Evolutionary conservation across 2,113 vertebrate species (phyloP).

Genomic region (Choloepus hoffmanni): DNA sequence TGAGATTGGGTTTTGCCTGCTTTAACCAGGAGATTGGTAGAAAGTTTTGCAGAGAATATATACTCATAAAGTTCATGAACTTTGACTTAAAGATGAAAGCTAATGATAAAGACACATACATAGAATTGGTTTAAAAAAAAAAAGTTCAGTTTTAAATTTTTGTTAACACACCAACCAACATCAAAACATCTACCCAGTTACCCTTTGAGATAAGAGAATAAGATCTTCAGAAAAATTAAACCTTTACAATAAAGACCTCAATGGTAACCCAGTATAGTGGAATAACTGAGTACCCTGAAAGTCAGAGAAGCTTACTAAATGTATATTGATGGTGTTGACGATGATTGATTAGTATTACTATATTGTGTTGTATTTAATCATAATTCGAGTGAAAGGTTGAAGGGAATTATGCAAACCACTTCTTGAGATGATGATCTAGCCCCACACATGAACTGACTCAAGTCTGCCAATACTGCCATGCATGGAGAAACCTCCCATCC

Average conservation of each 20-base stretch:
- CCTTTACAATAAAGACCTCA: not conserved
- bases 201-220: not conserved
- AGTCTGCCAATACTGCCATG: not conserved
- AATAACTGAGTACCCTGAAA: not conserved
- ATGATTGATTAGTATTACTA: not conserved
- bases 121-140: not conserved
- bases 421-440: no score
- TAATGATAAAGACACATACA: not conserved
- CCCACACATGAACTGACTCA: not conserved
- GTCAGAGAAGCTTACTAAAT: not conserved
- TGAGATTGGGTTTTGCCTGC: not conserved
- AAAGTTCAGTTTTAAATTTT: not conserved
- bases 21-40: not conserved
- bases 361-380: not conserved
- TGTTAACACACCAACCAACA: not conserved
- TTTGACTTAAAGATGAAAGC: not conserved
- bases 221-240: constrained; percentile 41
- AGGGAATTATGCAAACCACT: not conserved
- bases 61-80: not conserved
- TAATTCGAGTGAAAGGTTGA: not conserved
- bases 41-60: not conserved
- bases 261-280: not conserved
- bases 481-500: not conserved
- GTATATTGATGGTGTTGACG: not conserved
- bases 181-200: not conserved